Evolutionary conservation across 53 echinoderm and acorn worm genomes (phyloP).

Genomic region (Arbacia lixula): DNA sequence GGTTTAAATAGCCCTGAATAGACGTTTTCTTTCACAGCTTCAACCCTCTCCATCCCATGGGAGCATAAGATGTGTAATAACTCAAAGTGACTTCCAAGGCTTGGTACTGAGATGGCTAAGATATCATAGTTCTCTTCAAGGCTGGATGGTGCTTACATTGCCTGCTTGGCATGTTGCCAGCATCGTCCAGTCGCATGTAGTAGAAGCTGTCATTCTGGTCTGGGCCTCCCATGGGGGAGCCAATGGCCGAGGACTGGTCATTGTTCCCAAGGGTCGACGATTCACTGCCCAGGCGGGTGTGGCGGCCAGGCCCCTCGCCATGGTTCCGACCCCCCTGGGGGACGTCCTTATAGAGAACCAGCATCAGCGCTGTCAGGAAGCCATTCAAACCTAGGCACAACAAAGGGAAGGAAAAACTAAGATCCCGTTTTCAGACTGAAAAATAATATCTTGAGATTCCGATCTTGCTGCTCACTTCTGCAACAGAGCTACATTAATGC

Average conservation of each 20-base stretch:
- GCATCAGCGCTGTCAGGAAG: conserved; percentile 33
- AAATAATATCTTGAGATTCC: too few species aligned
- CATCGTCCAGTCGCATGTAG: conserved; percentile 72
- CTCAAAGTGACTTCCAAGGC: too few species aligned
- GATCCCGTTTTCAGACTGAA: too few species aligned
- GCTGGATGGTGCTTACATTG: neutral
- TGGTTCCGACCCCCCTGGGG: conserved; percentile 15
- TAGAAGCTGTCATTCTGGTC: conserved; percentile 69
- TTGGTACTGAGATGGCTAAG: too few species aligned
- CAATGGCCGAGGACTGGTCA: conserved; percentile 40
- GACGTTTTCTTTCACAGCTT: too few species aligned
- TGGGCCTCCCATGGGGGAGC: conserved; percentile 49
- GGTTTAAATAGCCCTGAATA: too few species aligned
- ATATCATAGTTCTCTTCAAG: too few species aligned
- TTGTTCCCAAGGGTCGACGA: conserved; percentile 28
- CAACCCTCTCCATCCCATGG: too few species aligned
- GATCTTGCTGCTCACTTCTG: too few species aligned
- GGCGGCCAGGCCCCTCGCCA: neutral
- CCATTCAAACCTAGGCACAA: conserved; percentile 15
- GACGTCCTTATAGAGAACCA: conserved; percentile 44
- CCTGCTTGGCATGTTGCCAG: conserved; percentile 17
- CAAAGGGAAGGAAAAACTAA: neutral
- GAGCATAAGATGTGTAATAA: too few species aligned
- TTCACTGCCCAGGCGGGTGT: conserved; percentile 5
- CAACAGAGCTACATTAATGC: too few species aligned